Percentiles rank a stretch among this genome's conserved stretches.
Evolutionary conservation across 1,140 invertebrate genomes (phyloP).

Genomic region (Phymorhynchus buccinoides): DNA sequence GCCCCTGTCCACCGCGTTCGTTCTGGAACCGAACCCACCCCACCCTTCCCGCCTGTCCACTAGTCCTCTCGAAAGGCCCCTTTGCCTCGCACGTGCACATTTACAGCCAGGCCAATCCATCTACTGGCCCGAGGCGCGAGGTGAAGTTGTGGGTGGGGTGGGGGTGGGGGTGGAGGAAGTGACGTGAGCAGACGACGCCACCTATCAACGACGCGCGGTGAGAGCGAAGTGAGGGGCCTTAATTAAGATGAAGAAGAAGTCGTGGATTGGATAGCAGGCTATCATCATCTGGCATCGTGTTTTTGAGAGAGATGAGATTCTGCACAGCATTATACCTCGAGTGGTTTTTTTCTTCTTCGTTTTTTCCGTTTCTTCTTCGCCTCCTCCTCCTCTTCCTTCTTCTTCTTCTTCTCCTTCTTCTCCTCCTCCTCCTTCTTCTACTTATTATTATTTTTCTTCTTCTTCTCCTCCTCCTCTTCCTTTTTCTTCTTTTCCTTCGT

Average conservation of each 20-base stretch:
- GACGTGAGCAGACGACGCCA: conserved; percentile 9
- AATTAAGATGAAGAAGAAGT: conserved; percentile 12
- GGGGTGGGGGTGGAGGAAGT: too few relatives aligned
- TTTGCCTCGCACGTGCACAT: background rate
- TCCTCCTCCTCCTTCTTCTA: too few relatives aligned
- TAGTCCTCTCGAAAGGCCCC: background rate
- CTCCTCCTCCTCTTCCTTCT: too few relatives aligned
- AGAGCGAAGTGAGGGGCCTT: background rate
- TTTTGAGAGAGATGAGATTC: background rate
- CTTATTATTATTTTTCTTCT: too few relatives aligned
- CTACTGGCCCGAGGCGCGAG: too few relatives aligned
- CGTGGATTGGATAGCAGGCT: background rate
- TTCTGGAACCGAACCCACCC: background rate
- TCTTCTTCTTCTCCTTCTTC: too few relatives aligned
- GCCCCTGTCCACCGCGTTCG: background rate
- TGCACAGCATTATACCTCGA: background rate
- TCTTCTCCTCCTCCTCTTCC: too few relatives aligned
- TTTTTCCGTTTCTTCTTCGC: too few relatives aligned
- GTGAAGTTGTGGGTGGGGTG: too few relatives aligned
- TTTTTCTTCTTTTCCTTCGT: too few relatives aligned
- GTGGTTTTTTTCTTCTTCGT: background rate
- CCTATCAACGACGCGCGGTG: background rate
- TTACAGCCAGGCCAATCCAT: conserved; percentile 1
- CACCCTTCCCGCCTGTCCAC: background rate
- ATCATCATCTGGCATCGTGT: background rate